Conservation (phyloP, 2,888 invertebrate genomes). For the Sinopyrophorus schimmeli region DNA sequence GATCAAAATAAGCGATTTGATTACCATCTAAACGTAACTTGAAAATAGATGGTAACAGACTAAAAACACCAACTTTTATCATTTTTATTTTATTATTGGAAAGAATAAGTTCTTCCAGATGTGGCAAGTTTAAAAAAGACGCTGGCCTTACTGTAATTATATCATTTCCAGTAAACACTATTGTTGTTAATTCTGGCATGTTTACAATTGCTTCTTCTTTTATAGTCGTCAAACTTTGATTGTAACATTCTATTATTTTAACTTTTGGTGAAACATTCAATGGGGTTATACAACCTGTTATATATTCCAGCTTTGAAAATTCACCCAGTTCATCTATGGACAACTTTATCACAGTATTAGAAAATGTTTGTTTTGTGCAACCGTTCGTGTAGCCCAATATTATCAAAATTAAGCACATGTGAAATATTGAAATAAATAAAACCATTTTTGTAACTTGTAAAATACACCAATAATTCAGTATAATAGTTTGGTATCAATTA, state of each 20-base stretch:
- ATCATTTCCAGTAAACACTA: conserved; percentile 20
- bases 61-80: conserved; percentile 20
- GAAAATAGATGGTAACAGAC: conserved; percentile 13
- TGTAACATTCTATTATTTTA: conserved; percentile 14
- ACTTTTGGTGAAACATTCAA: conserved; percentile 5
- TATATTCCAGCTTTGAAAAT: conserved; percentile 11
- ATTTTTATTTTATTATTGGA: conserved; percentile 18
- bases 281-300: conserved; percentile 14
- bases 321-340: conserved; percentile 22
- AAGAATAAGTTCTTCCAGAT: conserved; percentile 18
- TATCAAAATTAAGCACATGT: too few species aligned
- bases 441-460: too few species aligned
- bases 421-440: too few species aligned
- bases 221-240: conserved; percentile 13
- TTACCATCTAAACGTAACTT: conserved; percentile 12
- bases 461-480: too few species aligned
- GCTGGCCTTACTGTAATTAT: conserved; percentile 22
- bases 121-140: conserved; percentile 22
- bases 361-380: conserved; percentile 12
- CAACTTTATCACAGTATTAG: conserved; percentile 9
- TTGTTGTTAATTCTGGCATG: conserved; percentile 17
- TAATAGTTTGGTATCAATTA: too few species aligned
- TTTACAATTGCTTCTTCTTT: conserved; percentile 17
- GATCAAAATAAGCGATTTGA: conserved; percentile 14
- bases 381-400: too few species aligned